Conservation (phyloP, 2,888 invertebrate species). For the Thymelicus acteon region DNA sequence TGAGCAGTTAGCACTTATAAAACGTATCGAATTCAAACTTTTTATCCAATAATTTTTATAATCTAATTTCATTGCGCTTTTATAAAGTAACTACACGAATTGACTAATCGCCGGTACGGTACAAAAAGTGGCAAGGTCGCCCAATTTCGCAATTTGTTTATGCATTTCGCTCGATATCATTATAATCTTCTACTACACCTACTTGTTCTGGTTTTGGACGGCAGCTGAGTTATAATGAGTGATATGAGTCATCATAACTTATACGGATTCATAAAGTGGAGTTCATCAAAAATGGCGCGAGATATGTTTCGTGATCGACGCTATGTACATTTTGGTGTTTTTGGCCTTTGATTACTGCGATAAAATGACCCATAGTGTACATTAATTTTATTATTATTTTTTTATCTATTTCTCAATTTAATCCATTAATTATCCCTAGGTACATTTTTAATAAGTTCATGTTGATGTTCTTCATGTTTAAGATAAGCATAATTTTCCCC, state of each 20-base stretch:
- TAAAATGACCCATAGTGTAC: not conserved
- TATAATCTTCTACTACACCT: slow-evolving; percentile 30
- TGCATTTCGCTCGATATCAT: slow-evolving; percentile 25
- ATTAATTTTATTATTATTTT: no score
- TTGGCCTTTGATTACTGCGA: not conserved
- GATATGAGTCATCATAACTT: slow-evolving; percentile 18
- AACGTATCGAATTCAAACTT: not conserved
- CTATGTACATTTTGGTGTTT: not conserved
- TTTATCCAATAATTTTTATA: not conserved
- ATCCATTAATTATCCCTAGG: no score
- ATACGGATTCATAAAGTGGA: not conserved
- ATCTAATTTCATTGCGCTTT: slow-evolving; percentile 11
- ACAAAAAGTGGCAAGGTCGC: slow-evolving; percentile 29
- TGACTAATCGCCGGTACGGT: slow-evolving; percentile 1
- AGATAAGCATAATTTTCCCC: no score
- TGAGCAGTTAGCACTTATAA: no score
- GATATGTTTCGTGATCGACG: not conserved
- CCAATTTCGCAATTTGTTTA: slow-evolving; percentile 32
- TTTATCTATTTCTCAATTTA: no score
- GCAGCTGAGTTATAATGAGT: not conserved
- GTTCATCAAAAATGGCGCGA: not conserved
- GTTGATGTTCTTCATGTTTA: no score
- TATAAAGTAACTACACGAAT: not conserved
- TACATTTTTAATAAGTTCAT: no score
- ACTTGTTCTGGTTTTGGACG: slow-evolving; percentile 20